Base-by-base conservation (phyloP, 2,888 invertebrate species). In the Epinotia bilunana region DNA sequence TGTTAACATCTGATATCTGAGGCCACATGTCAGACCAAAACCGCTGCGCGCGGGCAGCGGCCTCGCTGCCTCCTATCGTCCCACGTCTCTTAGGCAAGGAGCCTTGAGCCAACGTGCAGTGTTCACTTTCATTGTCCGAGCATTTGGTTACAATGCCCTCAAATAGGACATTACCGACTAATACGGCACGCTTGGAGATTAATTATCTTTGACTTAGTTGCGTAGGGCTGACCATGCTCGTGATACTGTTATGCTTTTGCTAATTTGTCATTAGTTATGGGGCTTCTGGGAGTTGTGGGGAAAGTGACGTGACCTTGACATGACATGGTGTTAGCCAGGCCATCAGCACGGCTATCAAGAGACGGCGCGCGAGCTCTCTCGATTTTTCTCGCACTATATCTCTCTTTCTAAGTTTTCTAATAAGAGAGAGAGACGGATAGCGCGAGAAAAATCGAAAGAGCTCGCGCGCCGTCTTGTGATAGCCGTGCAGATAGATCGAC, bases 121-220 rank as follows among this genome's bases (percentile, higher is more conserved):
- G 83, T 87, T 87, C 88, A 91, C 91, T 91, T 91, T 91, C 91
- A 88, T 90, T 90, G 90, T 89, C 87, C 88, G 80, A 85, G 87
- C 83, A 83, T 87, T 88, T 84, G 85, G 87, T 87, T 84, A 89
- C 86, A 90, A 88, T 88, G 83, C 76, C 57, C 73, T 75, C 69
- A 68, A 72, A 74, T 71, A 72, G 70, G 73, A 60, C 73, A 70
- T 76, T 73, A 73, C 65, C 62, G 75, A 65, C 76, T 76, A 76
- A 74, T 68, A 77, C 72, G 74, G 71, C 71, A 74, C 72, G 77
- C 68, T 72, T 72, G 63, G 57, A 63, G 58, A 70, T 74, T 74
- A 69, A 69, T 74, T 74, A 74, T 72, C 64, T 72, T 65, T 60
- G 63, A 57, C 5, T 68, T 20, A 18, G 60, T 65, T 58, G 57